Evolutionary conservation across 2,113 vertebrate genomes (phyloP), one percentile per base, ranked within the genome.

Genomic region (Istiophorus platypterus): DNA sequence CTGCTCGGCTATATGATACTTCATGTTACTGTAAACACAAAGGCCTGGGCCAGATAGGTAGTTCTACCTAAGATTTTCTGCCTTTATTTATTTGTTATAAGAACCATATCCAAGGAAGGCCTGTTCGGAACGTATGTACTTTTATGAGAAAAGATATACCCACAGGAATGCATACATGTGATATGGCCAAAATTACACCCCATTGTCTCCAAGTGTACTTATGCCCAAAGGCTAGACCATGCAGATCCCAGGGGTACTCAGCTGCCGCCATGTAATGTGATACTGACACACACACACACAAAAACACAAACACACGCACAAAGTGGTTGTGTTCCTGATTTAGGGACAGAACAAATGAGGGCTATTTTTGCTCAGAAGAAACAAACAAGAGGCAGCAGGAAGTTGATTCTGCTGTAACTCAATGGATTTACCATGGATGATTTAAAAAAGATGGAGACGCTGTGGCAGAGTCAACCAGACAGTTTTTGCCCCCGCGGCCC

Each of bases 281-380:
- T 37, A 71, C 76, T 34, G 31, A 78, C 7, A 37, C 73, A 74
- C 68, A 31, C 26, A 63, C 54, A 47, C 47, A 64, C 22, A 67
- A 61, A 67, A 66, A 76, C 81, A 68, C 66, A 61, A 71, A 63
- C 65, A 63, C 49, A 64, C 72, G 45, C 54, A 69, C 63, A 75
- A 56, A 42, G 1, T 20, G 20, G 47, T 17, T 17, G 64, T 69
- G 72, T 42, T 80, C 66, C 78, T 73, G 69, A 82, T 81, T 79
- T 71, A 63, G 56, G 57, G 37, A 70, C 49, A 80, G 58, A 88
- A 88, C 85, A 83, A 86, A 88, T 51, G 70, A 81, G n/a, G 47
- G 78, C 84, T 92, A 91, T 88, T 92, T 86, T 62, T 88, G 80
- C 45, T 66, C 66, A 47, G 45, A 37, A 80, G 75, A 79, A 86